These are phyloP conservation scores for Cebidichthys violaceus DNA, from an alignment of 2,113 vertebrate genomes.

Conservation along the genomic window DNA sequence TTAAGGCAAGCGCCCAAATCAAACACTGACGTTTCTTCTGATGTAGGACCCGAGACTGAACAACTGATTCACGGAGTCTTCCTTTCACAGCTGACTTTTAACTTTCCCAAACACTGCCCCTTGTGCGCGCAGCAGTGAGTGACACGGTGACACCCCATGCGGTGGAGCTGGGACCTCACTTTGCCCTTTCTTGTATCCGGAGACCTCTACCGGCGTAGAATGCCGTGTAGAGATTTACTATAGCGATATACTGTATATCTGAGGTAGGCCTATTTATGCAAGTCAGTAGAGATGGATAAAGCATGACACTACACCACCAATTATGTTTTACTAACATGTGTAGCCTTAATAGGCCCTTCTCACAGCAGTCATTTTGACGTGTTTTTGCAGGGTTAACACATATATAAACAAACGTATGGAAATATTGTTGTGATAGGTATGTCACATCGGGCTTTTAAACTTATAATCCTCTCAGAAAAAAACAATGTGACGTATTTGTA, in stretches of 20 bases:
- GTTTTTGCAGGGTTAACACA: not conserved
- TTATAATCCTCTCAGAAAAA: too few relatives aligned
- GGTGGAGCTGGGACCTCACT: constrained; percentile 49
- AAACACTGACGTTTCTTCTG: constrained; percentile 31
- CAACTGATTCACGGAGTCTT: not conserved
- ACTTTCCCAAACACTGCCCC: constrained; percentile 41
- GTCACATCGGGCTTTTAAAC: too few relatives aligned
- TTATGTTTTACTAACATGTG: too few relatives aligned
- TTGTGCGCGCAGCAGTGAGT: constrained; percentile 34
- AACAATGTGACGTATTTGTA: too few relatives aligned
- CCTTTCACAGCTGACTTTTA: constrained; percentile 48
- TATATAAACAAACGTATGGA: too few relatives aligned
- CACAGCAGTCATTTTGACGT: not conserved
- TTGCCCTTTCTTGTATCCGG: constrained; percentile 49
- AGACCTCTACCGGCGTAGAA: constrained; percentile 70
- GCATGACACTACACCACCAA: not conserved
- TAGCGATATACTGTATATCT: not conserved
- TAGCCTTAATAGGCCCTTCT: not conserved
- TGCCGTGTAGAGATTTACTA: constrained; percentile 18
- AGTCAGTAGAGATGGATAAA: constrained; percentile 6
- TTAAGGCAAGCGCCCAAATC: constrained; percentile 20
- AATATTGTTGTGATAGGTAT: too few relatives aligned
- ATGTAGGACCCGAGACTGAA: not conserved
- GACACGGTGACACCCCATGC: constrained; percentile 62
- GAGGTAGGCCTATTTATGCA: not conserved